phyloP scores from a whole-genome alignment of 1,140 invertebrate species.

The Oryctes rhinoceros region DNA sequence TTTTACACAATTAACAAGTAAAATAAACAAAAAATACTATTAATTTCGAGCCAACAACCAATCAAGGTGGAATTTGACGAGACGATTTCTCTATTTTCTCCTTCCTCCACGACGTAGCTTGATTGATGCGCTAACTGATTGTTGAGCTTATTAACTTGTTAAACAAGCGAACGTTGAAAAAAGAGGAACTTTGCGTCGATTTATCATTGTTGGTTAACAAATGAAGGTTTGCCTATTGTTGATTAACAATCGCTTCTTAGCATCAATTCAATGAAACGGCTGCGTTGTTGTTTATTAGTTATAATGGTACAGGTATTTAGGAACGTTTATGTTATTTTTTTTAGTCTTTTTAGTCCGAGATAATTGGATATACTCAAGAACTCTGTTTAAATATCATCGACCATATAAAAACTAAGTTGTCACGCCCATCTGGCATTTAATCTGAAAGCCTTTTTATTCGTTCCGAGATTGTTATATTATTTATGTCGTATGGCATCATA shows the following conservation, averaged over 20 bases:
- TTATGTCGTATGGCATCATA: conserved; percentile 21
- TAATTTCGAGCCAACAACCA: conserved; percentile 60
- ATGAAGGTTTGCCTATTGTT: conserved; percentile 51
- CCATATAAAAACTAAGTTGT: conserved; percentile 41
- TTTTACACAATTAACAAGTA: conserved; percentile 62
- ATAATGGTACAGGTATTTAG: conserved; percentile 48
- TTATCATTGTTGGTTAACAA: conserved; percentile 54
- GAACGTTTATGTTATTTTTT: conserved; percentile 41
- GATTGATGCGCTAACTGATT: conserved; percentile 60
- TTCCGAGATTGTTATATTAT: conserved; percentile 26
- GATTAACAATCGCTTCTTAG: conserved; percentile 53
- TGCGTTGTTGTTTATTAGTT: conserved; percentile 50
- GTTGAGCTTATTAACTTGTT: conserved; percentile 60
- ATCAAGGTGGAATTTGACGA: conserved; percentile 59
- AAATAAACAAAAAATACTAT: conserved; percentile 61
- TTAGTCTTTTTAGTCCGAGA: conserved; percentile 33
- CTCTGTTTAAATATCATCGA: conserved; percentile 41
- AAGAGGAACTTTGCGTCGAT: conserved; percentile 48
- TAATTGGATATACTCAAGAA: conserved; percentile 42
- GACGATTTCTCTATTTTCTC: conserved; percentile 44
- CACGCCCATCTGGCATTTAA: conserved; percentile 43
- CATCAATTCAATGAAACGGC: conserved; percentile 50
- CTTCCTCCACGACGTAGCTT: conserved; percentile 43
- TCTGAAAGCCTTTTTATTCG: conserved; percentile 37
- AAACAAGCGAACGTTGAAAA: conserved; percentile 52